phyloP scores from a whole-genome alignment of 2,797 vertebrate genomes.

The Crax fasciolata region DNA sequence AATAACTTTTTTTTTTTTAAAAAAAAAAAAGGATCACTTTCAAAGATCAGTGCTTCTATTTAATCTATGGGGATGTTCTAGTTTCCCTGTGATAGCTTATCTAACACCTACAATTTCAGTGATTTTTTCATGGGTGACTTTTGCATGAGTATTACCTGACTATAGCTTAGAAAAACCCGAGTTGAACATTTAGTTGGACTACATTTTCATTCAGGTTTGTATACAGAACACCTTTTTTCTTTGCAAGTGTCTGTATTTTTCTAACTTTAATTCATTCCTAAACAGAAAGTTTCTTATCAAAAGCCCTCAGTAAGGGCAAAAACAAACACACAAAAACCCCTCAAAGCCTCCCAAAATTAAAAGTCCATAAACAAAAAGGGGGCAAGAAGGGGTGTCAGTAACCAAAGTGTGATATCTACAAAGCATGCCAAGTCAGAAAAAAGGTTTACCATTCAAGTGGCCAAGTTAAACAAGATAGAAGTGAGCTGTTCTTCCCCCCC shows the following conservation, averaged over 20 bases:
- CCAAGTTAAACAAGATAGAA: constrained; percentile 74
- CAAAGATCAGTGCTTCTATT: not conserved
- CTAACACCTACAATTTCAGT: constrained; percentile 53
- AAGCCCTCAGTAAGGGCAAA: not conserved
- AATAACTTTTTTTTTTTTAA: not conserved
- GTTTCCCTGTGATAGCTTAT: constrained; percentile 27
- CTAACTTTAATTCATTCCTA: constrained; percentile 60
- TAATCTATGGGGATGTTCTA: not conserved
- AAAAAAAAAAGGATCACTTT: constrained; percentile 18
- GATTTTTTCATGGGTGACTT: constrained; percentile 39
- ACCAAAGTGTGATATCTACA: constrained; percentile 64
- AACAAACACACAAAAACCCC: constrained; percentile 17
- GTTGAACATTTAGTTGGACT: not conserved
- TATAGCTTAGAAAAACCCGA: not conserved
- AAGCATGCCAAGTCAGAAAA: constrained; percentile 73
- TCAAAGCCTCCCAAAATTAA: not conserved
- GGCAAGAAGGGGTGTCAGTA: not conserved
- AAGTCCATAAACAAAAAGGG: not conserved
- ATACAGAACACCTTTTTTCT: not conserved
- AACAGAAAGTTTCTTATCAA: constrained; percentile 53
- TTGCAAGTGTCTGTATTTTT: constrained; percentile 18
- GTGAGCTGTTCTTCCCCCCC: constrained; percentile 1
- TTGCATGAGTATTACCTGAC: constrained; percentile 14
- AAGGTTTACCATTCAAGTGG: constrained; percentile 51
- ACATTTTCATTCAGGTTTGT: not conserved